Conservation (phyloP, 2,888 invertebrate species). For the Strigamia transsilvanica region DNA sequence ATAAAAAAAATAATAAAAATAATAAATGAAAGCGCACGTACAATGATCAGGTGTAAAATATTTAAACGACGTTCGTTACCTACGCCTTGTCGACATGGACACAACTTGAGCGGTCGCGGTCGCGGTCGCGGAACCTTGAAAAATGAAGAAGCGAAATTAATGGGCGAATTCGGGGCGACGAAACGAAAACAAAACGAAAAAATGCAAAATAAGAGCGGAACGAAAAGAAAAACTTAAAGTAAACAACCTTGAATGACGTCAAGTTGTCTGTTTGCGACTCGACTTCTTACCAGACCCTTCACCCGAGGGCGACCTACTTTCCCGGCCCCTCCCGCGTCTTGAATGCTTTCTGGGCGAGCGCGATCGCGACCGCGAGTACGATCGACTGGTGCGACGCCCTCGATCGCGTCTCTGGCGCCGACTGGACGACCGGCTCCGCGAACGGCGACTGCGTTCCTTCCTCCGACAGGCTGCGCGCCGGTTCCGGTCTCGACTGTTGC, state of each 20-base stretch:
- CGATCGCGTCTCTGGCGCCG: neutral
- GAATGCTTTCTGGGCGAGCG: constrained; percentile 46
- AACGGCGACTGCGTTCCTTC: constrained; percentile 56
- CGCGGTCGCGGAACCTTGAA: neutral
- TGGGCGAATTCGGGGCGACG: neutral
- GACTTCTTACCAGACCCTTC: constrained; percentile 63
- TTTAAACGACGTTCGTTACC: constrained; percentile 29
- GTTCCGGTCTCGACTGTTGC: constrained; percentile 9
- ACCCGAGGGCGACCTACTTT: constrained; percentile 56
- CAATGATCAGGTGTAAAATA: constrained; percentile 25
- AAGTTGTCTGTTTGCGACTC: constrained; percentile 63
- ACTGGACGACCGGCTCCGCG: constrained; percentile 1
- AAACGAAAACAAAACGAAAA: neutral
- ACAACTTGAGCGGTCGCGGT: neutral
- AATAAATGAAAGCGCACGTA: neutral
- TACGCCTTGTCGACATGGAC: neutral
- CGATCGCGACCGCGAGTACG: constrained; percentile 52
- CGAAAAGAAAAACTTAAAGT: constrained; percentile 15
- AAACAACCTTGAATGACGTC: constrained; percentile 62
- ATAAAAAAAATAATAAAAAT: neutral
- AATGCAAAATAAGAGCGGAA: neutral
- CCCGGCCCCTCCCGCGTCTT: constrained; percentile 48
- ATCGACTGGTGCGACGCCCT: constrained; percentile 38
- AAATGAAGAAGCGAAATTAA: neutral
- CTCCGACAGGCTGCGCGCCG: constrained; percentile 51